Base-by-base conservation (phyloP, 1,140 invertebrate genomes). In the Neomicropteryx cornuta region DNA sequence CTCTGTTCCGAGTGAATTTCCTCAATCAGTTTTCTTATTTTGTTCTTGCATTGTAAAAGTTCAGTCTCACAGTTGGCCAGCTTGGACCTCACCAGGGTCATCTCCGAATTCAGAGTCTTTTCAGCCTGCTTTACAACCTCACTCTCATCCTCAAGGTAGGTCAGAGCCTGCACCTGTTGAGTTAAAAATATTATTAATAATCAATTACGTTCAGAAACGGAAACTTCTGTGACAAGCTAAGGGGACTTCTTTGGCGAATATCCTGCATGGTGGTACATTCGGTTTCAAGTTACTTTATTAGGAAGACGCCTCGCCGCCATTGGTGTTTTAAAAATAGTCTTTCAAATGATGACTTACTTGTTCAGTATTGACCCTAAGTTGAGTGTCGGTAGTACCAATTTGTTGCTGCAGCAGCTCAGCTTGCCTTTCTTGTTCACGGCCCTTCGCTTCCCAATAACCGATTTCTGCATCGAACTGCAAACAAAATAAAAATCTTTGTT, bases 81-180 rank as follows among this genome's bases (percentile, higher is more conserved):
- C 55, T 90, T 89, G 1, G 83, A 86, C 40, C 85, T 69, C 22
- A 91, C 64, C 28, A 87, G 59, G 1, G 83, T 83, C 43, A 91
- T 79, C 69, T 92, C 87, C 0, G 82, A 87, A 52, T 86, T 84
- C 0, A 91, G 54, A 0, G 83, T 86, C 62, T 87, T 86, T 53
- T 89, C 87, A 56, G 87, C 82, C 48, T 91, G 83, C 50, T 81
- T 77, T n/a, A 85, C 79, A 50, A 91, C 72, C 61, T 94, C 87
- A 51, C 76, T 80, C 61, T 92, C 88, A 52, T 90, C 84, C 62
- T 92, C 86, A 4, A 88, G 74, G 48, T 87, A 83, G 34, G 73
- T 75, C 38, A 87, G 58, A 36, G 81, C 75, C 68, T 80, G 83
- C 10, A 85, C 68, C 79, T 84, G 44, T 14, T 59, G 52, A 42